Evolutionary conservation across 2,113 vertebrate genomes (phyloP).

Genomic region (Dipodomys merriami): DNA sequence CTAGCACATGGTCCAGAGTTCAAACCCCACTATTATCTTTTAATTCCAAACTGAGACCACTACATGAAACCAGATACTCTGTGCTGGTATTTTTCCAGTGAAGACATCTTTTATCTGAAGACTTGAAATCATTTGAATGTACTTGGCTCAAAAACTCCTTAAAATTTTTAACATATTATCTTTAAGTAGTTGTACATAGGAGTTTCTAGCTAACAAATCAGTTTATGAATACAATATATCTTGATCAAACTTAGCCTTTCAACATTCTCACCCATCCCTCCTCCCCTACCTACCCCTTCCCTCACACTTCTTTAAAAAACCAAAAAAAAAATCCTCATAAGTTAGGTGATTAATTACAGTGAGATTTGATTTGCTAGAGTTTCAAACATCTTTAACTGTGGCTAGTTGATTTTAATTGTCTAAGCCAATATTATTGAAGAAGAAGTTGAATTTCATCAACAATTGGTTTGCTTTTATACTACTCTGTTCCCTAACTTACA

Average conservation of each 20-base stretch:
- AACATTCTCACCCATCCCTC: too few relatives aligned
- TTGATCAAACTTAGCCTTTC: too few relatives aligned
- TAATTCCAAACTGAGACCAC: not conserved
- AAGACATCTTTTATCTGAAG: not conserved
- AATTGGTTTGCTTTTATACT: not conserved
- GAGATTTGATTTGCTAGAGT: not conserved
- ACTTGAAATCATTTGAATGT: not conserved
- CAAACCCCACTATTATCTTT: too few relatives aligned
- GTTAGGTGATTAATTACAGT: not conserved
- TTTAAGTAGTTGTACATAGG: too few relatives aligned
- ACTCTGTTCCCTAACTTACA: not conserved
- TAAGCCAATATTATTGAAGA: not conserved
- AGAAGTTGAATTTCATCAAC: not conserved
- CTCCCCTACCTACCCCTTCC: too few relatives aligned
- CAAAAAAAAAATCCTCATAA: too few relatives aligned
- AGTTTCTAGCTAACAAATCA: too few relatives aligned
- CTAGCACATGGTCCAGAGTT: too few relatives aligned
- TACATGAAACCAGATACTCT: not conserved
- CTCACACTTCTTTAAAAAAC: too few relatives aligned
- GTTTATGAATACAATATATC: not conserved
- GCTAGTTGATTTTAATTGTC: not conserved
- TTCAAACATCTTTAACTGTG: not conserved
- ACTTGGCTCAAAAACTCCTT: not conserved
- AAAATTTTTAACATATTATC: too few relatives aligned
- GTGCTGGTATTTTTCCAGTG: not conserved